A percentile compares a stretch with the other conserved stretches of the same genome.
These are phyloP conservation scores for Cryptotermes secundus DNA, from an alignment of 1,140 invertebrate genomes.

Conservation along the genomic window DNA sequence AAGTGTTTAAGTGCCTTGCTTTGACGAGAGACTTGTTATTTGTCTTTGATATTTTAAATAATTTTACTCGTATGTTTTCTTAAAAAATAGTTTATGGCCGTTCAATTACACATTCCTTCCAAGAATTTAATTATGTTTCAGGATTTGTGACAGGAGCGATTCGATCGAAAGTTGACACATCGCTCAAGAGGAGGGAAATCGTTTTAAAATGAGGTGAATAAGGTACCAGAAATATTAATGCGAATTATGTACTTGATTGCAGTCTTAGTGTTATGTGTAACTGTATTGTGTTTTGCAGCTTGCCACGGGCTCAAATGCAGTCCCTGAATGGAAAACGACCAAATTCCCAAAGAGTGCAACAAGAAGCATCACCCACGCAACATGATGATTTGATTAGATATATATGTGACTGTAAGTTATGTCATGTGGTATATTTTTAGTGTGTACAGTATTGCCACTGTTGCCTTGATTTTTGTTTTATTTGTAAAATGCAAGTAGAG, in stretches of 20 bases:
- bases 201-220: background rate
- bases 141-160: background rate
- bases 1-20: background rate
- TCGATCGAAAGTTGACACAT: slow-evolving; percentile 11
- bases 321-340: slow-evolving; percentile 51
- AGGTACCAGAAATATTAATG: background rate
- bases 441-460: no score
- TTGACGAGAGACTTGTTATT: background rate
- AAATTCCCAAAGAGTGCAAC: slow-evolving; percentile 41
- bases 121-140: background rate
- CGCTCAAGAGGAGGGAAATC: background rate
- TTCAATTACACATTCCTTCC: background rate
- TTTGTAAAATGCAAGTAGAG: no score
- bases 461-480: no score
- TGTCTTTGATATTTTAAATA: slow-evolving; percentile 1
- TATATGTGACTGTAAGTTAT: slow-evolving; percentile 50
- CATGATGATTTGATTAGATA: slow-evolving; percentile 57
- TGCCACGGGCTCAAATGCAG: slow-evolving; percentile 20
- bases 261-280: background rate
- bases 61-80: background rate
- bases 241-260: background rate
- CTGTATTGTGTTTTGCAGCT: slow-evolving; percentile 23
- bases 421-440: slow-evolving; percentile 23
- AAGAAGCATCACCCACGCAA: slow-evolving; percentile 50
- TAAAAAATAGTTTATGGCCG: background rate